Conservation (phyloP, 2,113 vertebrate species). For the Speoplatyrhinus poulsoni region DNA sequence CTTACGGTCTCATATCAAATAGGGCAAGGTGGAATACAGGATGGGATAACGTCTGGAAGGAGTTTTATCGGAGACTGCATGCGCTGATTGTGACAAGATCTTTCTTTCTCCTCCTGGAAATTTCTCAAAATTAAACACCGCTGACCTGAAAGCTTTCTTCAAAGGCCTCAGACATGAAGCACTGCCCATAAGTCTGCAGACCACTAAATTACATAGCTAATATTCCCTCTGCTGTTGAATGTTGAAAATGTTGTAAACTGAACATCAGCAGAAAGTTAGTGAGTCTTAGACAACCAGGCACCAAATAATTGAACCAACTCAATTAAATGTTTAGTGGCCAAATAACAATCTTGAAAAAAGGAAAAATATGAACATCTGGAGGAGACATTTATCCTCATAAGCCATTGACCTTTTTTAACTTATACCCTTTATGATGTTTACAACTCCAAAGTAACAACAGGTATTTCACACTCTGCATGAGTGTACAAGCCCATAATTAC, state of each 20-base stretch:
- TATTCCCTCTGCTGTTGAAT: conserved; percentile 62
- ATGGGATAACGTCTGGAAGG: conserved; percentile 31
- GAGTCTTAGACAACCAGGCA: conserved; percentile 75
- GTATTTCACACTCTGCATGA: conserved; percentile 40
- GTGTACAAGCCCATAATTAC: conserved; percentile 57
- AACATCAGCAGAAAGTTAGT: conserved; percentile 58
- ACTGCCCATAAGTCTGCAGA: conserved; percentile 66
- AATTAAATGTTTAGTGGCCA: conserved; percentile 62
- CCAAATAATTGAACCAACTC: conserved; percentile 77
- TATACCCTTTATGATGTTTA: conserved; percentile 55
- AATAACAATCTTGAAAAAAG: conserved; percentile 30
- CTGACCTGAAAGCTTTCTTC: conserved; percentile 62
- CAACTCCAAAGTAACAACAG: conserved; percentile 41
- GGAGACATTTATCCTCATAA: conserved; percentile 49
- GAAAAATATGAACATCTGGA: conserved; percentile 64
- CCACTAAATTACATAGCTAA: conserved; percentile 78
- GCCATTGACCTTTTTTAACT: conserved; percentile 23
- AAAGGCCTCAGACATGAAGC: conserved; percentile 14
- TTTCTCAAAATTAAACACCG: conserved; percentile 68
- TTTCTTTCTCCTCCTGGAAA: conserved; percentile 44
- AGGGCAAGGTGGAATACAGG: conserved; percentile 17
- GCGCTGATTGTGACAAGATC: conserved; percentile 29
- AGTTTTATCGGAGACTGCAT: conserved; percentile 42
- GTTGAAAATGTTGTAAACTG: conserved; percentile 54
- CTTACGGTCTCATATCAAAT: conserved; percentile 43